Percentiles rank a stretch among this genome's conserved stretches.
Evolutionary conservation across 2,113 vertebrate species (phyloP).

Genomic region (Ctenomys sociabilis): DNA sequence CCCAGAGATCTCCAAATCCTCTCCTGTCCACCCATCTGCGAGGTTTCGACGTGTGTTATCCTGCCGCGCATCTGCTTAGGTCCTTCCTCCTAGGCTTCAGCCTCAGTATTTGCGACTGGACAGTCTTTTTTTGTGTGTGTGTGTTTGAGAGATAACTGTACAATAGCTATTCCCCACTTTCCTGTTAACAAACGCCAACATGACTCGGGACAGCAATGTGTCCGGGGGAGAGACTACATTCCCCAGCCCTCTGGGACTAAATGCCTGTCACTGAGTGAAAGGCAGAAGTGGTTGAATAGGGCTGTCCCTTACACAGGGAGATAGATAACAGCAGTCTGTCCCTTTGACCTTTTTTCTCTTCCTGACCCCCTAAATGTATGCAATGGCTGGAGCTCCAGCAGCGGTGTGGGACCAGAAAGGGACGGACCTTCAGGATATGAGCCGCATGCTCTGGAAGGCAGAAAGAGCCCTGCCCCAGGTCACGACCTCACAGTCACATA

Average conservation of each 20-base stretch:
- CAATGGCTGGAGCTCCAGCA: conserved; percentile 49
- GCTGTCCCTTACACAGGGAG: neutral
- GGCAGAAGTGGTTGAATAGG: neutral
- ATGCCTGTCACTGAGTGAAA: neutral
- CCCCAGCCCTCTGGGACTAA: neutral
- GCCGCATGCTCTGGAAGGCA: neutral
- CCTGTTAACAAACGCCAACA: neutral
- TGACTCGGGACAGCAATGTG: neutral
- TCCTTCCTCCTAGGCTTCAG: neutral
- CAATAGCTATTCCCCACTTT: neutral
- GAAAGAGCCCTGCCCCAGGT: neutral
- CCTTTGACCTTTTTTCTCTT: neutral
- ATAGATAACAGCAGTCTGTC: neutral
- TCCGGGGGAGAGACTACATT: neutral
- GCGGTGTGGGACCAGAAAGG: neutral
- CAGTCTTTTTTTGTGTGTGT: neutral
- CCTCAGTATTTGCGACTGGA: neutral
- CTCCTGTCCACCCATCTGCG: neutral
- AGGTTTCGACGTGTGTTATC: neutral
- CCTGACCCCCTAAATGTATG: neutral
- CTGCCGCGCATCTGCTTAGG: neutral
- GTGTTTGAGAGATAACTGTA: neutral
- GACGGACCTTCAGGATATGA: neutral
- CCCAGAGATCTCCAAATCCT: neutral
- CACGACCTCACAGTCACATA: neutral